phyloP scores from a whole-genome alignment of 2,888 invertebrate genomes.

The Dicycla oo region DNA sequence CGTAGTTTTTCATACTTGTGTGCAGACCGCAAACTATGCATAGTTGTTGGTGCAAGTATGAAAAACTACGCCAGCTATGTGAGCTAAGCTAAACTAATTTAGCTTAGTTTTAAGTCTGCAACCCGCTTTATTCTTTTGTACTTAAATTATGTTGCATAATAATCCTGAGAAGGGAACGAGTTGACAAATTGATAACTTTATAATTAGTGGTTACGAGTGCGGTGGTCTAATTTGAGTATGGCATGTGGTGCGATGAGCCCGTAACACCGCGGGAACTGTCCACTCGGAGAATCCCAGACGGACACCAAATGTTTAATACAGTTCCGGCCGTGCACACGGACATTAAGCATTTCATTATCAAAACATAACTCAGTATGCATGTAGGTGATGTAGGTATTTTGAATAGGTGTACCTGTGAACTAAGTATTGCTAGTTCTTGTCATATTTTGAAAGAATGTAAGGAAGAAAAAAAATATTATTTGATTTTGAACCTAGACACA shows the following conservation, averaged over 20 bases:
- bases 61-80: too few species aligned
- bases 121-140: slow-evolving; percentile 7
- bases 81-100: too few species aligned
- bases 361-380: slow-evolving; percentile 18
- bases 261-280: slow-evolving; percentile 76
- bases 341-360: slow-evolving; percentile 58
- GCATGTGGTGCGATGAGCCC: slow-evolving; percentile 74
- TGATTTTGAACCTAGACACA: not conserved
- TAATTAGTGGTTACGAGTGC: slow-evolving; percentile 82
- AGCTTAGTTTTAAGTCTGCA: too few species aligned
- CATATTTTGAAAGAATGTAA: not conserved
- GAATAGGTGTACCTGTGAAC: not conserved
- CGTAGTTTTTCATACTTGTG: too few species aligned
- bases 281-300: slow-evolving; percentile 76
- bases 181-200: slow-evolving; percentile 82
- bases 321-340: slow-evolving; percentile 74
- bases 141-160: slow-evolving; percentile 13
- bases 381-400: slow-evolving; percentile 1
- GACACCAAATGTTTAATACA: slow-evolving; percentile 75
- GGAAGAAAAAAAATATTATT: not conserved
- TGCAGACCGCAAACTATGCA: too few species aligned
- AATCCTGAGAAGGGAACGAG: slow-evolving; percentile 71
- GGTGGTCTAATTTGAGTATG: slow-evolving; percentile 79
- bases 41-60: too few species aligned
- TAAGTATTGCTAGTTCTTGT: not conserved